Percentiles rank a stretch among this genome's conserved stretches.
phyloP scores from a whole-genome alignment of 2,797 vertebrate genomes.

The Aplochiton taeniatus region DNA sequence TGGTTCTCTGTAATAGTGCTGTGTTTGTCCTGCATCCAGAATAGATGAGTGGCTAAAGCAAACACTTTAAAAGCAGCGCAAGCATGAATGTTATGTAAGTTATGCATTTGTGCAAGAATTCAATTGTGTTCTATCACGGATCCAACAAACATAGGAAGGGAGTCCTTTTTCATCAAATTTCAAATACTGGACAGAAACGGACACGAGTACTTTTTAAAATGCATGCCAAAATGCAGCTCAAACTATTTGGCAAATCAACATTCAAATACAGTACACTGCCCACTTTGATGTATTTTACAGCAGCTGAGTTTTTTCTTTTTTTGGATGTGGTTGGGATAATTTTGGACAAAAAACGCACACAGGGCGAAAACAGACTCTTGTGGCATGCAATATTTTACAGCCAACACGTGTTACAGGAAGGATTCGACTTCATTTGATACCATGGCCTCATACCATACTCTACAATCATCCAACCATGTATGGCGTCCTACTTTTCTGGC shows the following conservation, averaged over 20 bases:
- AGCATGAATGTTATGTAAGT: too few relatives aligned
- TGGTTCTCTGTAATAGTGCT: constrained; percentile 49
- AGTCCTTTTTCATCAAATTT: not conserved
- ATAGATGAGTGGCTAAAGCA: constrained; percentile 49
- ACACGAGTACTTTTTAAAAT: constrained; percentile 22
- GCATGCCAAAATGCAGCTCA: not conserved
- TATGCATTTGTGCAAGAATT: too few relatives aligned
- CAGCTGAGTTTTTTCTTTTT: constrained; percentile 23
- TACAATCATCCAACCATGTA: constrained; percentile 22
- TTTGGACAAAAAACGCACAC: constrained; percentile 68
- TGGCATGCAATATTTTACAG: constrained; percentile 54
- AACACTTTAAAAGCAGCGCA: constrained; percentile 17
- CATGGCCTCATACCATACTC: constrained; percentile 37
- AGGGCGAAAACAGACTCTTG: constrained; percentile 48
- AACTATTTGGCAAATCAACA: too few relatives aligned
- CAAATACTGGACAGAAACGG: constrained; percentile 4
- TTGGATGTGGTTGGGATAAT: constrained; percentile 21
- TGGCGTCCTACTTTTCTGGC: constrained; percentile 7
- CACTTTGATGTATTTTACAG: constrained; percentile 65
- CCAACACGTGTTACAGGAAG: constrained; percentile 58
- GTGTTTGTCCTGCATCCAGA: constrained; percentile 54
- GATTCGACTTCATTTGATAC: constrained; percentile 48
- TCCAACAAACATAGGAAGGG: constrained; percentile 2
- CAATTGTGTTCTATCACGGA: not conserved
- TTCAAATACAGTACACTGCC: not conserved